Evolutionary conservation across 2,113 vertebrate genomes (phyloP), one percentile per base, ranked within the genome.

Genomic region (Hippocampus abdominalis): DNA sequence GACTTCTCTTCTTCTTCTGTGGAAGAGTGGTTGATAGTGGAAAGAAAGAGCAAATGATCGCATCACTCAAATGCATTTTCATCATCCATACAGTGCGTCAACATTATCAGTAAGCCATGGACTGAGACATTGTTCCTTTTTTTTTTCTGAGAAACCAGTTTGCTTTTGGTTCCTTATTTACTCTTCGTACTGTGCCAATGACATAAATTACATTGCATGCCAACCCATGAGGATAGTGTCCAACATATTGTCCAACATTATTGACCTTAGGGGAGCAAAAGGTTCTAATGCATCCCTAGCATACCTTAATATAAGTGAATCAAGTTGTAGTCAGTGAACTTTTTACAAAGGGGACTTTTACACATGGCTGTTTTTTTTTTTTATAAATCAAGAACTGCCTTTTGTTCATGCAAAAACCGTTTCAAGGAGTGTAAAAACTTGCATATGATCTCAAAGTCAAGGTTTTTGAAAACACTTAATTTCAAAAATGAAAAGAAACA

Each of bases 11-110:
- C 20, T 74, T 64, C 42, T 48, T 25, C 18, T 72, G 65, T 73
- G 18, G 44, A 8, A 56, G 11, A 32, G 66, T 44, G 57, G 42
- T 69, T 60, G 71, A 63, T 44, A 71, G 71, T 69, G 66, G 69
- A 70, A 40, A 36, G 48, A n/a, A 64, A 1, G 64, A 57, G 27
- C 16, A 54, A 73, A 64, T 65, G 84, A 87, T 85, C 78, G 68
- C 60, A 84, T 84, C 73, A 18, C 21, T 9, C 12, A 42, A 44
- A 44, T 64, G 62, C 39, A 12, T 44, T 42, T 25, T 15, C 21
- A 25, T 64, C 62, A 23, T 64, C 39, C 62, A 23, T 64, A 60
- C 27, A 18, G 32, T 36, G 32, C 5, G 5, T 49, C 16, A 5
- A 49, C 46, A 64, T 64, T 40, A 64, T 21, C 61, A 64, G 39